Evolutionary conservation across 2,888 invertebrate species (phyloP), one percentile per base, ranked within the genome.

Genomic region (Melolontha melolontha): DNA sequence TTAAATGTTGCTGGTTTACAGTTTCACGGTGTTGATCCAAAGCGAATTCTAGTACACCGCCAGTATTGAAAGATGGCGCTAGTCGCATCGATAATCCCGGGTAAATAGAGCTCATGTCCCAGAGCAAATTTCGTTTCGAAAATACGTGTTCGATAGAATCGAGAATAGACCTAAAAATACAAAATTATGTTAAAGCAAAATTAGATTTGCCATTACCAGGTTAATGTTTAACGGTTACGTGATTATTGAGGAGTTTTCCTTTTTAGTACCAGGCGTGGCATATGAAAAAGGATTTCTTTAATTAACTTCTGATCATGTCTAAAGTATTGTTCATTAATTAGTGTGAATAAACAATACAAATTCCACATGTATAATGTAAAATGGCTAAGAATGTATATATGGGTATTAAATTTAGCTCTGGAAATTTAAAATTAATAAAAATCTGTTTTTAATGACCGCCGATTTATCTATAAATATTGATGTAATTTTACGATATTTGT

Each of bases 11-110:
- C 78, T 71, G 88, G 81, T 73, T 87, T 85, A 79, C 52, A 55
- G 79, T 76, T 70, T 87, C 87, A 16, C 85, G 77, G 69, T 86
- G 84, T 0, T 87, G 87, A 75, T 93, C 92, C 79, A 94, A 83
- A 0, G 89, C 87, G 76, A 94, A 94, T 76, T 94, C 92, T 40
- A 94, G 84, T 34, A 91, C 83, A 52, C 93, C 93, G 71, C 90
- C 90, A 0, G 90, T 87, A 72, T 84, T 85, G 1, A 89, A 83
- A 42, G 91, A 90, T 42, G 94, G 93, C 1, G 92, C 91, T 54
- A 94, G 88, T 71, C 88, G 87, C 86, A 94, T 89, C 66, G 88
- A 86, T 10, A 94, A 80, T 0, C 94, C 94, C 0, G 94, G 94
- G 80, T 93, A 92, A 1, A 94, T 70, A 5, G 82, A 85, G 67